phyloP scores from a whole-genome alignment of 1,140 invertebrate species.

The Caenorhabditis remanei region DNA sequence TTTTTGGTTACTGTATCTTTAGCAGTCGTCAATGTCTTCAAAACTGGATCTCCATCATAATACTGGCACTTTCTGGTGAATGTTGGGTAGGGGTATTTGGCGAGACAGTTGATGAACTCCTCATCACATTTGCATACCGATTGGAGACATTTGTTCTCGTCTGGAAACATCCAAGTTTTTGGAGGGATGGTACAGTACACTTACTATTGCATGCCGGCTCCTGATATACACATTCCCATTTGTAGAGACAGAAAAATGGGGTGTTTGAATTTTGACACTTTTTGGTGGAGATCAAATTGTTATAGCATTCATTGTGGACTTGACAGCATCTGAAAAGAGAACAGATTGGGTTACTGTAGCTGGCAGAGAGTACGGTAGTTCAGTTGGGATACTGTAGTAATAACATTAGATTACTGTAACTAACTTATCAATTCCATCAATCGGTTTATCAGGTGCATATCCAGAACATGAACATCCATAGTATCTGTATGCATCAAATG shows the following conservation, averaged over 20 bases:
- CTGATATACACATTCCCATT: slow-evolving; percentile 26
- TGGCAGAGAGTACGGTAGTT: no score
- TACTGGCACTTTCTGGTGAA: slow-evolving; percentile 43
- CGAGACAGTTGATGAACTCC: slow-evolving; percentile 30
- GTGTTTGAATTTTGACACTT: slow-evolving; percentile 9
- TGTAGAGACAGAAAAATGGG: slow-evolving; percentile 37
- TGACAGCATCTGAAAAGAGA: slow-evolving; percentile 15
- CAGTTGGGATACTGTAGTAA: neutral
- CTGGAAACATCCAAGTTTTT: neutral
- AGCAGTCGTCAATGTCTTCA: neutral
- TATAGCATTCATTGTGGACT: neutral
- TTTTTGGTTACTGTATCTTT: no score
- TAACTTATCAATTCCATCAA: slow-evolving; percentile 26
- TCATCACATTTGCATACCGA: slow-evolving; percentile 42
- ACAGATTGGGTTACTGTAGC: neutral
- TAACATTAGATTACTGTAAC: neutral
- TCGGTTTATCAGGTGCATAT: neutral
- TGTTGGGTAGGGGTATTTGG: slow-evolving; percentile 29
- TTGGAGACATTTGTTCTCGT: slow-evolving; percentile 23
- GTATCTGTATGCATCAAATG: slow-evolving; percentile 8
- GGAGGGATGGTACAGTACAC: neutral
- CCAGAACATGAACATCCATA: slow-evolving; percentile 17
- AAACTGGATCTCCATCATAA: slow-evolving; percentile 23
- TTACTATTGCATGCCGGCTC: slow-evolving; percentile 30
- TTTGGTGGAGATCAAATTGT: neutral